A percentile compares a stretch with the other conserved stretches of the same genome.
Conservation (phyloP, 2,797 vertebrate species). For the Phalanger gymnotis region DNA sequence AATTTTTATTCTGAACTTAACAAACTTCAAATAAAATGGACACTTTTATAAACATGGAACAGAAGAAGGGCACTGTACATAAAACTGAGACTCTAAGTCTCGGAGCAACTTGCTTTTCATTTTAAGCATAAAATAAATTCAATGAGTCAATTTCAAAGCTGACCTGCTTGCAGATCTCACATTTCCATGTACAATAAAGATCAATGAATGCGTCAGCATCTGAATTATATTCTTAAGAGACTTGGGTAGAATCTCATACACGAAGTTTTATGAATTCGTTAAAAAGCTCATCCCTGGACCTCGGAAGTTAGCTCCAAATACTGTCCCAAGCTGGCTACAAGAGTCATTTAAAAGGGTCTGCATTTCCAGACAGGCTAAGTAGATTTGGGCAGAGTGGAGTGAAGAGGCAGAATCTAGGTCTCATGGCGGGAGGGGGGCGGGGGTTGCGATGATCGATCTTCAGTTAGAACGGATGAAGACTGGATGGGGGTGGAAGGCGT, state of each 20-base stretch:
- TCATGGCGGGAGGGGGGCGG: neutral
- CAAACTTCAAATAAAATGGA: neutral
- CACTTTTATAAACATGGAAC: neutral
- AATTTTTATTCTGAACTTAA: neutral
- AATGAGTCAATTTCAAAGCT: neutral
- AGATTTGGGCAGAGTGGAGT: neutral
- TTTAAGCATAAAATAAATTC: neutral
- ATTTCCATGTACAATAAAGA: neutral
- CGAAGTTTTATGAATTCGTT: conserved; percentile 51
- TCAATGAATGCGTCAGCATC: neutral
- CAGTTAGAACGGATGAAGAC: neutral
- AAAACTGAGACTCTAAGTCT: neutral
- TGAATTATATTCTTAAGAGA: neutral
- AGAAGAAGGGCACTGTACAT: neutral
- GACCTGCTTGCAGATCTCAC: neutral
- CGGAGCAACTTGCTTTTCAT: neutral
- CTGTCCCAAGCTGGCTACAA: neutral
- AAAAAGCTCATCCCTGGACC: conserved; percentile 2
- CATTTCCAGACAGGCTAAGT: neutral
- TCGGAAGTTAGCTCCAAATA: neutral
- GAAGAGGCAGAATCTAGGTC: neutral
- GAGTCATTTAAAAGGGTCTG: neutral
- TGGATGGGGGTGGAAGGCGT: neutral
- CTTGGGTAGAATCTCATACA: neutral
- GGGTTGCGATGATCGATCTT: neutral